These are phyloP conservation scores for Saguinus imperator DNA, from an alignment of 2,113 vertebrate genomes.

Conservation along the genomic window DNA sequence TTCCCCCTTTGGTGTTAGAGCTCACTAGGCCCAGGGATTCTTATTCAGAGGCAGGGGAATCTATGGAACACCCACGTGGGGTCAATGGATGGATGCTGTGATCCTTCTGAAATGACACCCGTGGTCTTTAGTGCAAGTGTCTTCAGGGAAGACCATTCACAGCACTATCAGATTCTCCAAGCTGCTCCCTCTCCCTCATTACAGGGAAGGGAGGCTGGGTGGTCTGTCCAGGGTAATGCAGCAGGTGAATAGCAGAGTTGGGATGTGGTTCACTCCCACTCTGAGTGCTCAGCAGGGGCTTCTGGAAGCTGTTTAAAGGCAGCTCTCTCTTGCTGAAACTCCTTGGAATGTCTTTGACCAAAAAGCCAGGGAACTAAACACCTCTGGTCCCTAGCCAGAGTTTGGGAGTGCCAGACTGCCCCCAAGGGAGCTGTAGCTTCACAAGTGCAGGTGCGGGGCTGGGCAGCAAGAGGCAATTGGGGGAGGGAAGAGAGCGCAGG, in stretches of 20 bases:
- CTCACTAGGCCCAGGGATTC: neutral
- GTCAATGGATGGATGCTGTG: neutral
- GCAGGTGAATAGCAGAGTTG: neutral
- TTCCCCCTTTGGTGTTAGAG: neutral
- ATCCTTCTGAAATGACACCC: neutral
- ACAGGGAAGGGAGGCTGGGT: neutral
- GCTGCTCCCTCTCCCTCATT: neutral
- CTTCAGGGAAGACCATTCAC: neutral
- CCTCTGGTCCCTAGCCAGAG: neutral
- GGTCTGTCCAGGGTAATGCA: neutral
- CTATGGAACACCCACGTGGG: neutral
- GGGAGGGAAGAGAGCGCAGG: neutral
- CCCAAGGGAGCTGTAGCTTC: neutral
- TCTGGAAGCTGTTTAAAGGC: conserved; percentile 69
- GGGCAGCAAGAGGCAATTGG: neutral
- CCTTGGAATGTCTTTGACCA: conserved; percentile 45
- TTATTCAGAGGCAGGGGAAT: neutral
- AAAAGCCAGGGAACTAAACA: conserved; percentile 50
- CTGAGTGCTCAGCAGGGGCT: neutral
- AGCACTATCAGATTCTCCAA: neutral
- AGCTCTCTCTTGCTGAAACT: conserved; percentile 5
- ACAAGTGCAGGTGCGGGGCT: conserved; percentile 31
- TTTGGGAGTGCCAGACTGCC: conserved; percentile 29
- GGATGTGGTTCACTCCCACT: neutral
- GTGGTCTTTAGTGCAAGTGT: neutral